phyloP scores from a whole-genome alignment of 2,113 vertebrate genomes.

The Pogona vitticeps region DNA sequence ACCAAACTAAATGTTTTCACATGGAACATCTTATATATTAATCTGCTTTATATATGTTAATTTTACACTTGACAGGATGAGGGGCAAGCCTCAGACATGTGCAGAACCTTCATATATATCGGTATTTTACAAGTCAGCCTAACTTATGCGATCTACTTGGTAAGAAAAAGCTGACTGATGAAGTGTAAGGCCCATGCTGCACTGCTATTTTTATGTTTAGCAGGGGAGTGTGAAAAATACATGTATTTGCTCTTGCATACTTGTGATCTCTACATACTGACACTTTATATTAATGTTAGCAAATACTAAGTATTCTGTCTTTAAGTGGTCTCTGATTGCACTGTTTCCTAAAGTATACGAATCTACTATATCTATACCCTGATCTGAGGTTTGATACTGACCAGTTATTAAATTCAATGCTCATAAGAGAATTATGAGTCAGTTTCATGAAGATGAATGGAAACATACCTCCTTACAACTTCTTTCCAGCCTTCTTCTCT shows the following conservation, averaged over 20 bases:
- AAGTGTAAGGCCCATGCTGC: no score
- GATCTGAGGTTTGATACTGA: neutral
- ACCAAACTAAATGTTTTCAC: neutral
- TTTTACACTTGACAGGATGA: neutral
- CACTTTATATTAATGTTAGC: neutral
- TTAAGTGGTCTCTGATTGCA: neutral
- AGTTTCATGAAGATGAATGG: neutral
- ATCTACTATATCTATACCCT: neutral
- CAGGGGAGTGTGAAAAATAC: neutral
- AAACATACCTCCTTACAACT: constrained; percentile 89
- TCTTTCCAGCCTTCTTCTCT: constrained; percentile 99
- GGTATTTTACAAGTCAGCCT: no score
- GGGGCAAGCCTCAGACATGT: neutral
- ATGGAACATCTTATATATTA: no score
- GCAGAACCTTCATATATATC: neutral
- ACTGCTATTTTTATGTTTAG: neutral
- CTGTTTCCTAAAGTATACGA: neutral
- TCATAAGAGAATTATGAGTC: neutral
- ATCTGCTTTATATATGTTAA: neutral
- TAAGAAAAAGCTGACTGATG: neutral
- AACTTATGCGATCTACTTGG: neutral
- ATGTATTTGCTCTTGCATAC: no score
- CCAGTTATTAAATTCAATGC: neutral
- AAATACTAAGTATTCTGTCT: neutral
- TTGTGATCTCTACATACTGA: neutral